A percentile compares a stretch with the other conserved stretches of the same genome.
Conservation (phyloP, 2,797 vertebrate genomes). For the Ceyx erithaca region DNA sequence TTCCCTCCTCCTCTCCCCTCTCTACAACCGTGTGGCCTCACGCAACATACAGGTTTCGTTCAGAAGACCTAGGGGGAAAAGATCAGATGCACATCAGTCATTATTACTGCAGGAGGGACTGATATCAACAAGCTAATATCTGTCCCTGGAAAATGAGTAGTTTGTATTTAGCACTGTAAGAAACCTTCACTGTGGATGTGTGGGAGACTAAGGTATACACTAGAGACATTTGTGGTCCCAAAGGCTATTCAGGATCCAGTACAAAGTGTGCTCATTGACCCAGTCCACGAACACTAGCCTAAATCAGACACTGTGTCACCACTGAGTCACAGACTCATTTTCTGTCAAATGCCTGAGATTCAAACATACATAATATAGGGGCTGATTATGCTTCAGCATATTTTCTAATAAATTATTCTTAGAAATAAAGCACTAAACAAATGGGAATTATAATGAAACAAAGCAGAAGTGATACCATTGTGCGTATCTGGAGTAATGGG, state of each 20-base stretch:
- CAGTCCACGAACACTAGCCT: not conserved
- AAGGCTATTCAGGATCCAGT: not conserved
- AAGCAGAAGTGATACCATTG: conserved; percentile 26
- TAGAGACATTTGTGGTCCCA: not conserved
- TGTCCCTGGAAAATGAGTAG: too few species aligned
- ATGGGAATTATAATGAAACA: conserved; percentile 59
- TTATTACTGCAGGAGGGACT: not conserved
- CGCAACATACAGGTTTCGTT: not conserved
- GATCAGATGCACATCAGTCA: not conserved
- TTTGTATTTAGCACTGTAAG: not conserved
- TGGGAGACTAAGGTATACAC: not conserved
- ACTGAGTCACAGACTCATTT: not conserved
- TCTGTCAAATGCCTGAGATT: not conserved
- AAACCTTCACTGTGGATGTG: not conserved
- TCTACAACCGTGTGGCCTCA: not conserved
- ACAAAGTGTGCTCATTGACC: not conserved
- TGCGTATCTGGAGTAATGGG: not conserved
- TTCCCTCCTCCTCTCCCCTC: not conserved
- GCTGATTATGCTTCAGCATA: conserved; percentile 24
- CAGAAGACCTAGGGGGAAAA: not conserved
- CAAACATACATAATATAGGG: not conserved
- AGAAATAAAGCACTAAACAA: conserved; percentile 38
- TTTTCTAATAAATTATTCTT: conserved; percentile 54
- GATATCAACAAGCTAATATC: not conserved
- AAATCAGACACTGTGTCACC: not conserved